Evolutionary conservation across 1,140 invertebrate species (phyloP), one percentile per base, ranked within the genome.

Genomic region (Xylocopa sonorina): DNA sequence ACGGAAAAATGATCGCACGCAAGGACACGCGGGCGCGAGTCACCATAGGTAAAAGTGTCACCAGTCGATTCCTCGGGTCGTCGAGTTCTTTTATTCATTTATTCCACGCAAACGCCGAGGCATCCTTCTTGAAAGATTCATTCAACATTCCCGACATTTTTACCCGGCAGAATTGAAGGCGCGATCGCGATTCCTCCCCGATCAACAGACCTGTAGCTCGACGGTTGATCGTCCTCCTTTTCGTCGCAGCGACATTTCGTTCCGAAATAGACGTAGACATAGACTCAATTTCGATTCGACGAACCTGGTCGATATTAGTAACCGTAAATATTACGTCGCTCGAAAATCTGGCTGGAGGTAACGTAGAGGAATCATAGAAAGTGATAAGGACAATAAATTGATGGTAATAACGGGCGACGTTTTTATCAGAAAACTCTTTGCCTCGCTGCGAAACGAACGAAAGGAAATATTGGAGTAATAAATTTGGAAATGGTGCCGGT

Each of bases 61-160:
- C 58, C 81, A 48, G 71, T 78, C 58, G 76, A 68, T 83, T 80
- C 72, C 51, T 78, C 67, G 63, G 73, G 53, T 78, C 84, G 73
- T 34, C n/a, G 43, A 68, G 63, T 53, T 51, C 48, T 60, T 78
- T 76, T 83, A 77, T 78, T 80, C 84, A 87, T 83, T 81, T 87
- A 86, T 87, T 87, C 85, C 50, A 66, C 60, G 69, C 78, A n/a
- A n/a, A 83, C 85, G 81, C 24, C 78, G 58, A 29, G 62, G 24
- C 50, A 57, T 75, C 63, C 84, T 81, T 85, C 84, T 69, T 86
- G 84, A 86, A 87, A 87, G 58, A 86, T 86, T 87, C 85, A 87
- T 87, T 86, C 81, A 73, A 80, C 85, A 87, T 87, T 87, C 84
- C 41, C 78, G 34, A 24, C 85, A 86, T 87, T 86, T 86, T 67